A percentile compares a stretch with the other conserved stretches of the same genome.
These are phyloP conservation scores for Eubasilissa regina DNA, from an alignment of 1,140 invertebrate species.

Conservation along the genomic window DNA sequence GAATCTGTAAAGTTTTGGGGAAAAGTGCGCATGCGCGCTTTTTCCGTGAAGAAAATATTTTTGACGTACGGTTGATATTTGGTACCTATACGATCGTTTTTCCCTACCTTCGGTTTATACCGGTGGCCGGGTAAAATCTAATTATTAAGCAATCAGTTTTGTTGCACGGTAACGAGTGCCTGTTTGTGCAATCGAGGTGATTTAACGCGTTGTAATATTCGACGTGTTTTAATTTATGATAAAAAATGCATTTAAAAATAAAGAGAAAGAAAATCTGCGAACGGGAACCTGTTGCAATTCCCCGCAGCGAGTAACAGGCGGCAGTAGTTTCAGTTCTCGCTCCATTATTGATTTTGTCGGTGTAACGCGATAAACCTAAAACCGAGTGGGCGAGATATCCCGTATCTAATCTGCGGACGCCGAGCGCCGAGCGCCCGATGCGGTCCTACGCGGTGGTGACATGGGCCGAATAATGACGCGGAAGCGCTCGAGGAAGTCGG, in stretches of 20 bases:
- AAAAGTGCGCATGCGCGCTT: conserved; percentile 21
- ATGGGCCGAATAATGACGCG: conserved; percentile 6
- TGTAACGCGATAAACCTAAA: conserved; percentile 28
- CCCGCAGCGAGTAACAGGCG: background rate
- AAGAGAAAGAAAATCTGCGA: conserved; percentile 32
- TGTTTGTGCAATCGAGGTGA: background rate
- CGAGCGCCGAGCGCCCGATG: conserved; percentile 11
- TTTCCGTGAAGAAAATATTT: background rate
- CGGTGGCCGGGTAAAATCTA: too few relatives aligned
- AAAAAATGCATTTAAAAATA: conserved; percentile 31
- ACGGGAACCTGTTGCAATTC: conserved; percentile 38
- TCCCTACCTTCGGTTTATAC: too few relatives aligned
- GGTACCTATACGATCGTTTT: too few relatives aligned
- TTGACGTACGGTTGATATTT: background rate
- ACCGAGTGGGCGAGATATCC: background rate
- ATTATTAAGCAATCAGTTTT: too few relatives aligned
- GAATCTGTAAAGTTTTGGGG: background rate
- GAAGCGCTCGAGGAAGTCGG: background rate
- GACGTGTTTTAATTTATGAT: background rate
- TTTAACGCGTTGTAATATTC: background rate
- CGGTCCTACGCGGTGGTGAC: background rate
- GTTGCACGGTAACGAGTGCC: background rate
- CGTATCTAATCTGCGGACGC: conserved; percentile 21
- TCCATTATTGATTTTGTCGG: conserved; percentile 30
- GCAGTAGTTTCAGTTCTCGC: background rate